Conservation (phyloP, 2,797 vertebrate genomes). For the Fistularia tabacaria region DNA sequence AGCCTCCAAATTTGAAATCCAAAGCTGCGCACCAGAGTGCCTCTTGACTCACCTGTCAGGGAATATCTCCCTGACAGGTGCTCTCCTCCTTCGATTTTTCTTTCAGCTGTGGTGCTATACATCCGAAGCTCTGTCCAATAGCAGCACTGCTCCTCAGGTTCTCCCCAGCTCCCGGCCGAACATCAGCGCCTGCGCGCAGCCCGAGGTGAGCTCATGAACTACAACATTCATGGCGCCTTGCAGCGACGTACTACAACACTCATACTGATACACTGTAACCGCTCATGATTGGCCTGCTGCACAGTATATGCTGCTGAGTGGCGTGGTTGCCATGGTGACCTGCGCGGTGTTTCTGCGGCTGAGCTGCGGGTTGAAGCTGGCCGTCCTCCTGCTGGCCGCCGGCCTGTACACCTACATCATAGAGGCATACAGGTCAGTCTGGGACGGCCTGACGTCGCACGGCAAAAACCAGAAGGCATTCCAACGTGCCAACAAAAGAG, state of each 20-base stretch:
- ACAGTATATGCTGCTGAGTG: constrained; percentile 41
- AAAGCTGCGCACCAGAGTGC: too few relatives aligned
- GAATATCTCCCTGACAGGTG: too few relatives aligned
- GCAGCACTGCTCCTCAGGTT: constrained; percentile 2
- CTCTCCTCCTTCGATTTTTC: background rate
- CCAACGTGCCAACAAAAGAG: too few relatives aligned
- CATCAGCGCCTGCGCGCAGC: constrained; percentile 39
- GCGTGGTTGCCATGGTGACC: constrained; percentile 41
- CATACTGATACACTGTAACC: too few relatives aligned
- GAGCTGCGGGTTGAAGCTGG: constrained; percentile 34
- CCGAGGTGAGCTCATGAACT: constrained; percentile 23
- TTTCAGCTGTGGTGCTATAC: constrained; percentile 42
- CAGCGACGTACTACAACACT: too few relatives aligned
- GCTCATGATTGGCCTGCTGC: too few relatives aligned
- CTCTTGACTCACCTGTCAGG: too few relatives aligned
- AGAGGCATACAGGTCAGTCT: constrained; percentile 22
- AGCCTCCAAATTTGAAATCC: too few relatives aligned
- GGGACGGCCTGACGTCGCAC: too few relatives aligned
- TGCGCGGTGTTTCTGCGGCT: constrained; percentile 40
- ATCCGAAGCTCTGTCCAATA: constrained; percentile 1
- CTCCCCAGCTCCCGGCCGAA: constrained; percentile 27
- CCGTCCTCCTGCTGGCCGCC: constrained; percentile 27
- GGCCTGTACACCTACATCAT: constrained; percentile 32
- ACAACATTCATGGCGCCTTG: too few relatives aligned
- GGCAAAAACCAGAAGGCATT: too few relatives aligned